Evolutionary conservation across 1,140 invertebrate species (phyloP), one percentile per base, ranked within the genome.

Genomic region (Lepidurus arcticus): DNA sequence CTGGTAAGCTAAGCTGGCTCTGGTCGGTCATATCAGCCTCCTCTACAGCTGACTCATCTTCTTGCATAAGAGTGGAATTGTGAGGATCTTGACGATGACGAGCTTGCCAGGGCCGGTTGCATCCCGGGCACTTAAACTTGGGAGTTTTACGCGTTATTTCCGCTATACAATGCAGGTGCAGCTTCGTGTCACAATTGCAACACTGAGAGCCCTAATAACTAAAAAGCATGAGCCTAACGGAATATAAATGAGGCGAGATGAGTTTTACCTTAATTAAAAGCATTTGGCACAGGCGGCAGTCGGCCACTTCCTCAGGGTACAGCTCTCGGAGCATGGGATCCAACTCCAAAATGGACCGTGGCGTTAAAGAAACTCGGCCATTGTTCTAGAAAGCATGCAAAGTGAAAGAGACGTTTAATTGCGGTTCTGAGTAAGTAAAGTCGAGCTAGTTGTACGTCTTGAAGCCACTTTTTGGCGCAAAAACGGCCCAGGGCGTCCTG

Each of bases 241-340:
- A 73, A 78, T n/a, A 24, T 11, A 76, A 76, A n/a, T n/a, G 43
- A 13, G 16, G 13, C 24, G n/a, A n/a, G 45, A 44, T 8, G 47
- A 44, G 16, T 42, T 43, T 44, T 73, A 78, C 78, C 73, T 78
- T 78, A 74, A 78, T 42, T 43, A 73, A 34, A 74, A 78, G 78
- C 34, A 42, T 74, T 21, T 44, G 74, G 44, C 78, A 78, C 42
- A 78, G 26, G 11, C 26, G 10, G 78, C 78, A 78, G 21, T 78
- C 73, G 24, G 42, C 43, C 26, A 78, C 16, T 21, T 74, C 73
- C 11, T 78, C 78, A 45, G 44, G 73, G 53, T 65, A 65, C 13
- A 75, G 42, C 34, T 78, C 75, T 7, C 73, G 65, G 34, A 78
- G 45, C 42, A 78, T 34, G 73, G 78, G 78, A 16, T 78, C 78